Percentiles rank a stretch among this genome's conserved stretches.
phyloP scores from a whole-genome alignment of 1,140 invertebrate genomes.

The Anastatus disparis region DNA sequence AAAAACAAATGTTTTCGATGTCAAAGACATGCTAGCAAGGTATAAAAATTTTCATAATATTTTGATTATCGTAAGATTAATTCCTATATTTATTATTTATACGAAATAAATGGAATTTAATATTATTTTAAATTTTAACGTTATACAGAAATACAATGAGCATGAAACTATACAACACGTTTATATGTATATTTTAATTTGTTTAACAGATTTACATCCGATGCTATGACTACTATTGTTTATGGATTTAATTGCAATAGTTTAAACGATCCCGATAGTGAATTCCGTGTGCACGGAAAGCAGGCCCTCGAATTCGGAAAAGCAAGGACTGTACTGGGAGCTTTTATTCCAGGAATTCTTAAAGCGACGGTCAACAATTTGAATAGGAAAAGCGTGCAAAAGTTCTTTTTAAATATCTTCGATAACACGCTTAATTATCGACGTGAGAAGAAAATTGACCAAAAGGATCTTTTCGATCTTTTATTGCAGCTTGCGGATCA shows the following conservation, averaged over 20 bases:
- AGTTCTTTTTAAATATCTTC: constrained; percentile 53
- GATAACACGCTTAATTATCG: constrained; percentile 46
- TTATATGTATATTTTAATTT: no score
- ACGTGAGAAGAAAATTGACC: constrained; percentile 45
- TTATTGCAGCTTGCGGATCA: constrained; percentile 53
- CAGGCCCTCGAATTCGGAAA: constrained; percentile 23
- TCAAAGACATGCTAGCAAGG: constrained; percentile 46
- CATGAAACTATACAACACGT: not conserved
- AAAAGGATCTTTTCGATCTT: constrained; percentile 57
- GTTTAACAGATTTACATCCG: constrained; percentile 66
- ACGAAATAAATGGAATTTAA: no score
- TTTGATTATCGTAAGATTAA: no score
- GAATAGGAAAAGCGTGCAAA: constrained; percentile 35
- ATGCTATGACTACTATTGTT: constrained; percentile 69
- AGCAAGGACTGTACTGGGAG: constrained; percentile 1
- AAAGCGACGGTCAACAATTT: not conserved
- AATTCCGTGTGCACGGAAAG: constrained; percentile 45
- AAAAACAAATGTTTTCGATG: constrained; percentile 36
- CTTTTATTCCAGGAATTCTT: constrained; percentile 23
- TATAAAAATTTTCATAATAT: constrained; percentile 15
- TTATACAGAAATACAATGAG: no score
- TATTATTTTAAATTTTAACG: not conserved
- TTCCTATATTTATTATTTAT: not conserved
- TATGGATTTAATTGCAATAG: no score
- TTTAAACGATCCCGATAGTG: constrained; percentile 49